Percentiles rank a stretch among this genome's conserved stretches.
Evolutionary conservation across 1,140 invertebrate species (phyloP).

Genomic region (Trachymyrmex septentrionalis): DNA sequence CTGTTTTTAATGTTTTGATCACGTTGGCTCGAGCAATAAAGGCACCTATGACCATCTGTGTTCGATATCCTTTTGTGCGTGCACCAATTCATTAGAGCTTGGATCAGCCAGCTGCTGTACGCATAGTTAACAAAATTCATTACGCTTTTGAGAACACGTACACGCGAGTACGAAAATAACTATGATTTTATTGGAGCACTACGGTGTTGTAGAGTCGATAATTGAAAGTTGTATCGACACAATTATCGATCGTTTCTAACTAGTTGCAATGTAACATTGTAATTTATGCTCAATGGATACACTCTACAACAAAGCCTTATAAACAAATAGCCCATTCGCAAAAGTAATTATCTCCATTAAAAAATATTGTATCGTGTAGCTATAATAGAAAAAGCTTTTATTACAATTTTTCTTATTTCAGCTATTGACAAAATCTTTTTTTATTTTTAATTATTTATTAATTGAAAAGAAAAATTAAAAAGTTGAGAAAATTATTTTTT

Average conservation of each 20-base stretch:
- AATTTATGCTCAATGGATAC: conserved; percentile 6
- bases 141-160: conserved; percentile 55
- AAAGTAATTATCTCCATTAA: no score
- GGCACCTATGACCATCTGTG: neutral
- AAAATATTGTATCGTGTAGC: no score
- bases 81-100: conserved; percentile 40
- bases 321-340: neutral
- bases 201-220: conserved; percentile 30
- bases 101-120: conserved; percentile 25
- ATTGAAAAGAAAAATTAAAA: no score
- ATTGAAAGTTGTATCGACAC: conserved; percentile 43
- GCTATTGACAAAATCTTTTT: no score
- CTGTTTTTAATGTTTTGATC: conserved; percentile 3
- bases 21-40: conserved; percentile 34
- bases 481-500: no score
- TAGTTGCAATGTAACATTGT: conserved; percentile 18
- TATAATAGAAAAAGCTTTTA: no score
- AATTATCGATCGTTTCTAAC: conserved; percentile 34
- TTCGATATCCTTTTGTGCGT: conserved; percentile 24
- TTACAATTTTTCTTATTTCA: no score
- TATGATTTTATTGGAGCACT: conserved; percentile 52
- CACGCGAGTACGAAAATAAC: conserved; percentile 19
- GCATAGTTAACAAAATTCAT: conserved; percentile 60
- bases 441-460: no score
- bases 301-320: neutral